phyloP scores from a whole-genome alignment of 2,113 vertebrate species.

The Sinocyclocheilus rhinocerous region DNA sequence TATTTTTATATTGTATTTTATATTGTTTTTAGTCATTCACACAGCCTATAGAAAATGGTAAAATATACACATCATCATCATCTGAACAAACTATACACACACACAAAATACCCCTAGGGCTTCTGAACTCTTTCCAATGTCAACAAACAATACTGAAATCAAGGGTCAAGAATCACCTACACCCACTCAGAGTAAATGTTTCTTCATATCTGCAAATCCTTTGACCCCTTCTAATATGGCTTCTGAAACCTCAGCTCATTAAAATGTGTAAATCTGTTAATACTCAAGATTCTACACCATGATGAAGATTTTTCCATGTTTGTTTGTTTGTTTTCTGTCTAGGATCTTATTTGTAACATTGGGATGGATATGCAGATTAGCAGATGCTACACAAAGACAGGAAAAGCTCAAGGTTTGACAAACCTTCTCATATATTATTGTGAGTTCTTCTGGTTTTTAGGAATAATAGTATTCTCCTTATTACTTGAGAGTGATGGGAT shows the following conservation, averaged over 20 bases:
- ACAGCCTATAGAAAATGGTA: neutral
- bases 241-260: neutral
- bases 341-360: too few species aligned
- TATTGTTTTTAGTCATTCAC: neutral
- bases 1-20: neutral
- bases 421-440: neutral
- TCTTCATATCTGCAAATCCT: neutral
- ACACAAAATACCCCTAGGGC: neutral
- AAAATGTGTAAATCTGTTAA: neutral
- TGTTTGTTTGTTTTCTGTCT: too few species aligned
- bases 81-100: neutral
- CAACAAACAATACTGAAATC: neutral
- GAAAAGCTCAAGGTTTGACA: too few species aligned
- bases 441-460: neutral
- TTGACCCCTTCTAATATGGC: neutral
- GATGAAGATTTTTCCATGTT: too few species aligned
- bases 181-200: neutral
- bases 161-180: neutral
- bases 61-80: neutral
- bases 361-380: too few species aligned
- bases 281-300: too few species aligned
- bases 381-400: too few species aligned
- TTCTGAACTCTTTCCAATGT: neutral
- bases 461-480: neutral
- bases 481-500: neutral